Conservation (phyloP, 2,113 vertebrate species). For the Tichodroma muraria region DNA sequence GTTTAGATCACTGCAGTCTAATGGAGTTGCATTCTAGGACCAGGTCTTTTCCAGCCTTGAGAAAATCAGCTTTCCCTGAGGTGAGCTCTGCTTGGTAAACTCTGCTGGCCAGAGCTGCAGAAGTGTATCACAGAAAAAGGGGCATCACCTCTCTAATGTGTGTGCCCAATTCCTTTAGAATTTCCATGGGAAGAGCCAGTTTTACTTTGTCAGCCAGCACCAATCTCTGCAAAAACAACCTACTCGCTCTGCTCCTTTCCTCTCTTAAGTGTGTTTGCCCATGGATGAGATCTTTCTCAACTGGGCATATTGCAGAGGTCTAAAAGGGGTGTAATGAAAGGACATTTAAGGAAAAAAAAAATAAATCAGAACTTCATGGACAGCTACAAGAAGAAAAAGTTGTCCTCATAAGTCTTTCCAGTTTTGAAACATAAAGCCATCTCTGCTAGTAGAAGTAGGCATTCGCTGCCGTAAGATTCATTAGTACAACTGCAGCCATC, state of each 20-base stretch:
- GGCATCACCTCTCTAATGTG: background rate
- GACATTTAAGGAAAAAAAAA: background rate
- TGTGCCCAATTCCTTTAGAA: background rate
- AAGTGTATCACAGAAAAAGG: background rate
- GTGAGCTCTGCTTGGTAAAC: background rate
- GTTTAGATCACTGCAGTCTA: background rate
- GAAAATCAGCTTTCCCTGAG: background rate
- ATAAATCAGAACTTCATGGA: background rate
- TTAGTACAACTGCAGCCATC: background rate
- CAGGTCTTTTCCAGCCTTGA: background rate
- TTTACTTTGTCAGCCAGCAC: background rate
- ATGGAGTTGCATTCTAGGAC: background rate
- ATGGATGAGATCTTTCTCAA: background rate
- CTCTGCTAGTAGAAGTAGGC: background rate
- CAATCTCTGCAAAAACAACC: background rate
- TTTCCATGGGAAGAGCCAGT: background rate
- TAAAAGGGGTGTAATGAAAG: background rate
- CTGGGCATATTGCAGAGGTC: background rate
- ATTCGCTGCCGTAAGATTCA: background rate
- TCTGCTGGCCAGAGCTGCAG: background rate
- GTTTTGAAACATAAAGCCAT: background rate
- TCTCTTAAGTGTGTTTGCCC: background rate
- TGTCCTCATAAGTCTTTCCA: background rate
- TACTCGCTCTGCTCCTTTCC: fast-evolving
- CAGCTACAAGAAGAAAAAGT: background rate